Percentiles rank a stretch among this genome's conserved stretches.
Conservation (phyloP, 2,113 vertebrate species). For the Mionectes macconnelli region DNA sequence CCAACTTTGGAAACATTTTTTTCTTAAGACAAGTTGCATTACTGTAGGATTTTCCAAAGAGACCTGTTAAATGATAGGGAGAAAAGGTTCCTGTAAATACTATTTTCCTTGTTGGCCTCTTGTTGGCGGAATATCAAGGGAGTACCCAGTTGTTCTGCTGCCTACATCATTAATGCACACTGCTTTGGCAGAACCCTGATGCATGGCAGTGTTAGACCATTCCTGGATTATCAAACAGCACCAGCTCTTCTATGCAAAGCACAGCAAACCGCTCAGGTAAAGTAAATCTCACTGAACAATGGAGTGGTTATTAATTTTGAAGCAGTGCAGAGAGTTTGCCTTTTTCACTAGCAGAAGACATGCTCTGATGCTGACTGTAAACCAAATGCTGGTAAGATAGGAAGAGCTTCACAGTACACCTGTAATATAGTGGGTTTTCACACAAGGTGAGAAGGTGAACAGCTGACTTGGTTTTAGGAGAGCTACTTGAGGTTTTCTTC, state of each 20-base stretch:
- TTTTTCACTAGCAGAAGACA: neutral
- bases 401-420: neutral
- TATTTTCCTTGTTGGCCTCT: neutral
- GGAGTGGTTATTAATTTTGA: neutral
- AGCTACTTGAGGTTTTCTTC: neutral
- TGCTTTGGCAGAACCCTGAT: neutral
- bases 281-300: neutral
- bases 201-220: neutral
- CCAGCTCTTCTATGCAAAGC: neutral
- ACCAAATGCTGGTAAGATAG: neutral
- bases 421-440: neutral
- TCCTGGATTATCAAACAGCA: neutral
- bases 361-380: neutral
- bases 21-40: neutral
- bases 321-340: neutral
- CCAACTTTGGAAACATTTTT: neutral
- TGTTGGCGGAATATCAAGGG: neutral
- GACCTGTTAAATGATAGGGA: neutral
- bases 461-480: neutral
- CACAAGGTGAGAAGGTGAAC: neutral
- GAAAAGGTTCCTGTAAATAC: neutral
- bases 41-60: neutral
- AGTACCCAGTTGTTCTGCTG: neutral
- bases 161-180: neutral
- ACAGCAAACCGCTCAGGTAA: neutral